Conservation (phyloP, 2,797 vertebrate genomes). For the Pangasius krempfi region DNA sequence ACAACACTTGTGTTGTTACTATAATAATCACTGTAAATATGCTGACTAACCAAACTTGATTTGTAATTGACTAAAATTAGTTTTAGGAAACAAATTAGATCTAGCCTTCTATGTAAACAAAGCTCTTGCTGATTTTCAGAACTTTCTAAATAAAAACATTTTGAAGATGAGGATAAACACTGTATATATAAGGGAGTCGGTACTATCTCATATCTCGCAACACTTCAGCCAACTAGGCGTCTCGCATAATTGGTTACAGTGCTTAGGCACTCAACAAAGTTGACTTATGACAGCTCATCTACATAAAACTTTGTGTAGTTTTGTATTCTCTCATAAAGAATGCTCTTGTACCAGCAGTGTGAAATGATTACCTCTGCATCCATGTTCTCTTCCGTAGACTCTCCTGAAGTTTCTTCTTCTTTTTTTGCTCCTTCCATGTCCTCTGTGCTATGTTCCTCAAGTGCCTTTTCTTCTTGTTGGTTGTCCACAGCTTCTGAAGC, state of each 20-base stretch:
- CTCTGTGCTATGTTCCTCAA: constrained; percentile 39
- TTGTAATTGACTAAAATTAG: neutral
- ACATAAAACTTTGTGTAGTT: too few species aligned
- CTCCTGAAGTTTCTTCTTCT: constrained; percentile 36
- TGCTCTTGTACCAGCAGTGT: neutral
- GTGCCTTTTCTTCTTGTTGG: constrained; percentile 49
- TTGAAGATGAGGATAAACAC: neutral
- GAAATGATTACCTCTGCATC: constrained; percentile 29
- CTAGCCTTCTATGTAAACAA: neutral
- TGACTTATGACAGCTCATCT: neutral
- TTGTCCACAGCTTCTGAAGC: constrained; percentile 36
- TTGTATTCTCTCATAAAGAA: neutral
- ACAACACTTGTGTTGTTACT: neutral
- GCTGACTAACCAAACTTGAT: neutral
- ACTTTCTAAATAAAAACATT: neutral
- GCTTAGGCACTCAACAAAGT: neutral
- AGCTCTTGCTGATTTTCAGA: neutral
- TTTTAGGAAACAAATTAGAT: neutral
- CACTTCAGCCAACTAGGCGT: neutral
- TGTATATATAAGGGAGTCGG: neutral
- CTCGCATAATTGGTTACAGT: neutral
- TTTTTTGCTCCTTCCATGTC: constrained; percentile 44
- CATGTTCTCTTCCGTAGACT: constrained; percentile 51
- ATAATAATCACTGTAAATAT: neutral
- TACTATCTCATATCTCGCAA: neutral